These are phyloP conservation scores for Synergus laeviventris DNA, from an alignment of 2,888 invertebrate genomes.

Conservation along the genomic window DNA sequence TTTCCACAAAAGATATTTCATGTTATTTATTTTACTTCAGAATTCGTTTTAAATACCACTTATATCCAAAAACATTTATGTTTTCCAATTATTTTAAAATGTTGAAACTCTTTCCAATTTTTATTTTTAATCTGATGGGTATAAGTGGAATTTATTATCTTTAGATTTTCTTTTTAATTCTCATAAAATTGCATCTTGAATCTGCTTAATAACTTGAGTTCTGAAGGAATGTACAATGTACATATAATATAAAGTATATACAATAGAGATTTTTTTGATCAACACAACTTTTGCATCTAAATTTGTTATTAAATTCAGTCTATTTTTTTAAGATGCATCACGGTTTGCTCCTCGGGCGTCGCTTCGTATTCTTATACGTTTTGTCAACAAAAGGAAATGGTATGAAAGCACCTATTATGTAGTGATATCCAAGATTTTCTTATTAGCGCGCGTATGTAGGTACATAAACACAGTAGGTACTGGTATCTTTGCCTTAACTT, in stretches of 20 bases:
- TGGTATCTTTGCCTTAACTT: conserved; percentile 43
- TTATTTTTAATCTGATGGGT: no score
- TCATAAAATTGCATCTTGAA: background rate
- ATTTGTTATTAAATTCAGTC: conserved; percentile 14
- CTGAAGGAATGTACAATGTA: background rate
- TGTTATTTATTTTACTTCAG: background rate
- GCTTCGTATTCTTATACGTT: conserved; percentile 18
- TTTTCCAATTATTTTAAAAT: no score
- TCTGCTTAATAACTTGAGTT: background rate
- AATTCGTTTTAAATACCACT: no score
- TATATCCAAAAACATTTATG: no score
- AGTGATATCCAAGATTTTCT: background rate
- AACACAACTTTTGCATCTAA: conserved; percentile 30
- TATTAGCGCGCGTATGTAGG: background rate
- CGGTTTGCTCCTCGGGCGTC: conserved; percentile 3
- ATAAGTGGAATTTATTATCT: no score
- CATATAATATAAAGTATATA: conserved; percentile 14
- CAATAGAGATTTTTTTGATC: conserved; percentile 28
- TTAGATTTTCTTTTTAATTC: background rate
- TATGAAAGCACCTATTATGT: background rate
- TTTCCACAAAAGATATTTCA: background rate
- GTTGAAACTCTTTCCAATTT: no score
- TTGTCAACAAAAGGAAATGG: conserved; percentile 14
- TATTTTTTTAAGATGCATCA: background rate
- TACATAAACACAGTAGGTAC: background rate